These are phyloP conservation scores for Agrotis segetum DNA, from an alignment of 2,888 invertebrate genomes.

Conservation along the genomic window DNA sequence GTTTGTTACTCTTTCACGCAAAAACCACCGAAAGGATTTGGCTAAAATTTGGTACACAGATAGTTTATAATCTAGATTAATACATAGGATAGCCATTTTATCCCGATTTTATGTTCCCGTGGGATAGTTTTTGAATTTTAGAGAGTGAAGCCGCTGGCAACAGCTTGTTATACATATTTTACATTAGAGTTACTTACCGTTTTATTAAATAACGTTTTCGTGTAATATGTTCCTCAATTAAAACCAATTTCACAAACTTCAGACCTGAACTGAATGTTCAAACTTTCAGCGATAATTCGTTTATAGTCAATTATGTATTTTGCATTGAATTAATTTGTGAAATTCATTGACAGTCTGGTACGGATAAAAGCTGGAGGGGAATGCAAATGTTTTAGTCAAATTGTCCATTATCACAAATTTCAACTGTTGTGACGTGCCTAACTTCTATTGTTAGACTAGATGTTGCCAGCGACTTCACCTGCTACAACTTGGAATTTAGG, in stretches of 20 bases:
- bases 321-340: constrained; percentile 34
- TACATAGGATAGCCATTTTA: too few relatives aligned
- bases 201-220: constrained; percentile 8
- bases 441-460: too few relatives aligned
- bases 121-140: too few relatives aligned
- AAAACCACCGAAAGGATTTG: too few relatives aligned
- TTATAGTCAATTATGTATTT: constrained; percentile 53
- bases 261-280: constrained; percentile 52
- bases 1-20: too few relatives aligned
- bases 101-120: too few relatives aligned
- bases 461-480: too few relatives aligned
- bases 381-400: constrained; percentile 33
- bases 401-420: background rate
- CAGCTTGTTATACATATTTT: background rate
- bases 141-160: too few relatives aligned
- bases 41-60: too few relatives aligned
- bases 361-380: constrained; percentile 9
- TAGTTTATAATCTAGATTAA: too few relatives aligned
- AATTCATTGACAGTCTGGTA: constrained; percentile 22
- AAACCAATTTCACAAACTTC: constrained; percentile 37
- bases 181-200: background rate
- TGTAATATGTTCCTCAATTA: constrained; percentile 33
- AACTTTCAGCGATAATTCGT: constrained; percentile 40
- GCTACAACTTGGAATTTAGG: too few relatives aligned
- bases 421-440: background rate